Evolutionary conservation across 1,140 invertebrate species (phyloP).

Genomic region (Drosophila sucinea): DNA sequence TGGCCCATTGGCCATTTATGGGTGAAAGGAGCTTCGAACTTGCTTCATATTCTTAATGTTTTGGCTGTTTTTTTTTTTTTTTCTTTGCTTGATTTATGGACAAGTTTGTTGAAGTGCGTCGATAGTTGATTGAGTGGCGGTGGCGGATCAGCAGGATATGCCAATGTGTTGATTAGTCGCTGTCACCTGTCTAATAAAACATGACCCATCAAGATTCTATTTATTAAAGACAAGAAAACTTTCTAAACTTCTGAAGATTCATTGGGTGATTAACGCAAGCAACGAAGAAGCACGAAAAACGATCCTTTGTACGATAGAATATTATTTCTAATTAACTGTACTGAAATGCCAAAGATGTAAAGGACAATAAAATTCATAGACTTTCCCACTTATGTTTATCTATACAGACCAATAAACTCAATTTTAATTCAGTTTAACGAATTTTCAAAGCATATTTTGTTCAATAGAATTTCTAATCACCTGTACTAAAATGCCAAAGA

Average conservation of each 20-base stretch:
- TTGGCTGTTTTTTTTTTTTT: neutral
- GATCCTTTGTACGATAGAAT: too few relatives aligned
- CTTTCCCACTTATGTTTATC: too few relatives aligned
- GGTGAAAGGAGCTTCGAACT: constrained; percentile 57
- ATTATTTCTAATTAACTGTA: too few relatives aligned
- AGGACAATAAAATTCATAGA: too few relatives aligned
- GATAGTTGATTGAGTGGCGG: neutral
- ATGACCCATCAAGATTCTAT: neutral
- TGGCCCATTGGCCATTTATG: constrained; percentile 70
- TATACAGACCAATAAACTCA: too few relatives aligned
- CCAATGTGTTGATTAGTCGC: neutral
- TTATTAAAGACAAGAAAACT: neutral
- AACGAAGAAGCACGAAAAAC: neutral
- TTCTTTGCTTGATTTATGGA: neutral
- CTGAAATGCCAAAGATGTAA: too few relatives aligned
- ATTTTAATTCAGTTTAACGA: too few relatives aligned
- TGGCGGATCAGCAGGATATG: neutral
- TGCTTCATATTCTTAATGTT: too few relatives aligned
- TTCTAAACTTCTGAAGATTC: neutral
- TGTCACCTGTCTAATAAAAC: neutral
- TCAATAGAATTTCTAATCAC: too few relatives aligned
- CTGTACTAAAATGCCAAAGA: too few relatives aligned
- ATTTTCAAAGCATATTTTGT: too few relatives aligned
- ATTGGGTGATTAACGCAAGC: neutral
- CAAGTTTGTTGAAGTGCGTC: neutral